Base-by-base conservation (phyloP, 2,797 vertebrate genomes). In the Hapalemur alaotrensis region DNA sequence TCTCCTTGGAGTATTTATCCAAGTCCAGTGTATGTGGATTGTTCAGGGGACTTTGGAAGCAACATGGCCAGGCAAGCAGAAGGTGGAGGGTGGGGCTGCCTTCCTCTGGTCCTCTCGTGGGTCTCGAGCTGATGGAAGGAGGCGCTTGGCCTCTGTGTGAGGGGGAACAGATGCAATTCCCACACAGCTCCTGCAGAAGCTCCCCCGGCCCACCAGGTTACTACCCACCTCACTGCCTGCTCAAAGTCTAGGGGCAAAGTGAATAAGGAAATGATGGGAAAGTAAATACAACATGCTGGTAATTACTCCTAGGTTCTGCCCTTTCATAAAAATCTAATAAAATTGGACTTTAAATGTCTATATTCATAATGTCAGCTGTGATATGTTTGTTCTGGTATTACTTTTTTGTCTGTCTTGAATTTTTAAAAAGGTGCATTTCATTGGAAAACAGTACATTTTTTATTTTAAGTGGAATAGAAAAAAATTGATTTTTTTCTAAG, bases 391-490 rank as follows among this genome's bases (percentile, higher is more conserved):
- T 96, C 96, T 98, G 91, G 70, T 94, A 92, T 90, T 92, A 88
- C 84, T 98, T 98, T 96, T 98, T 97, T 97, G 93, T 97, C 97
- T 96, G 96, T 97, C 97, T 98, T 98, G 96, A 98, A 96, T 98
- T 93, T 92, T 23, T 65, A 97, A 98, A 98, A 98, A 97, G 97
- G 90, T 97, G 72, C 59, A 57, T 98, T 98, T 98, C 97, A 97
- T 98, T 98, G 98, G 87, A 95, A 98, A 98, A 98, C 65, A 95
- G 96, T 93, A 95, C 97, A 98, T 98, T 98, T 98, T 98, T 98
- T 98, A 98, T 98, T 98, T 98, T 98, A 99, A 99, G 97, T 98
- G 96, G 96, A 98, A 98, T 98, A 98, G 97, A 73, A 98, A 98
- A 98, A 98, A 98, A 98, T 98, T 98, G 97, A 98, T 98, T 98